Conservation (phyloP, 2,113 vertebrate genomes). For the Camelus bactrianus region DNA sequence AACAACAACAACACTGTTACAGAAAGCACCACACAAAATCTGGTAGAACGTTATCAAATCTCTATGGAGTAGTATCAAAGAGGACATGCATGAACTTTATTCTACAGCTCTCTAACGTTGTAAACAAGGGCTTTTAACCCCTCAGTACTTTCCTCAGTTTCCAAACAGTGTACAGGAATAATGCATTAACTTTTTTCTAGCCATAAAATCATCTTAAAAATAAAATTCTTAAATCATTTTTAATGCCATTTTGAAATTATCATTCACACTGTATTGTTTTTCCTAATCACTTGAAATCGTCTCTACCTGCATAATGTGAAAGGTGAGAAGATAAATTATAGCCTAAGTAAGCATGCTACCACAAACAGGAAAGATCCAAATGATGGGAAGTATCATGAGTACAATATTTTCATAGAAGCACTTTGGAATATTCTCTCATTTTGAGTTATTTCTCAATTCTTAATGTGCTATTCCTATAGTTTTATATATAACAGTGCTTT, state of each 20-base stretch:
- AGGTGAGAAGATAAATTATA: slow-evolving; percentile 36
- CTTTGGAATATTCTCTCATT: slow-evolving; percentile 61
- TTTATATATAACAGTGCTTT: neutral
- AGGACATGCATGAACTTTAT: neutral
- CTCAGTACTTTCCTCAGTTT: neutral
- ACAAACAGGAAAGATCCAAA: neutral
- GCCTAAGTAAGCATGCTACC: slow-evolving; percentile 4
- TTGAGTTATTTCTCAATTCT: slow-evolving; percentile 15
- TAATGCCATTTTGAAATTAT: slow-evolving; percentile 25
- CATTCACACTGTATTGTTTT: neutral
- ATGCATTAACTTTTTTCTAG: neutral
- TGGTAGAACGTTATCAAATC: neutral
- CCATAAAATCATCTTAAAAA: slow-evolving; percentile 61
- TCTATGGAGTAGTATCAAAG: neutral
- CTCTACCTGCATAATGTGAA: neutral
- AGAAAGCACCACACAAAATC: neutral
- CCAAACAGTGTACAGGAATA: neutral
- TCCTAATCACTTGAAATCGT: slow-evolving; percentile 6
- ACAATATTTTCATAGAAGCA: neutral
- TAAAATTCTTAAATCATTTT: slow-evolving; percentile 36
- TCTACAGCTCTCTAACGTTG: neutral
- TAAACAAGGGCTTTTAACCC: neutral
- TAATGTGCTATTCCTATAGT: neutral
- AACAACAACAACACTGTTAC: neutral
- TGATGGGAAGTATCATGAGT: neutral